Evolutionary conservation across 2,888 invertebrate genomes (phyloP).

Genomic region (Notodonta ziczac): DNA sequence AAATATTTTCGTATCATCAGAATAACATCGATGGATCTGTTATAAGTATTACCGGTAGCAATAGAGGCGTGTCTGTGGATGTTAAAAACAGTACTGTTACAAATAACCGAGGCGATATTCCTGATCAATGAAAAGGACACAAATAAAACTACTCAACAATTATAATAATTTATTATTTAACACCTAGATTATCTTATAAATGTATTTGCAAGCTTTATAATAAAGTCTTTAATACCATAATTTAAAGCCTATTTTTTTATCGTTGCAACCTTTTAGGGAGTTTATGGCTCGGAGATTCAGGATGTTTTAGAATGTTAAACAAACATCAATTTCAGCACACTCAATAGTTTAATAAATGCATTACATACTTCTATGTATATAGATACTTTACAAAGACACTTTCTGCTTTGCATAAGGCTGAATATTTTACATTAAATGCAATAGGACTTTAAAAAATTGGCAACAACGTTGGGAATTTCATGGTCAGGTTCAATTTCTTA

Average conservation of each 20-base stretch:
- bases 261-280: slow-evolving; percentile 30
- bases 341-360: slow-evolving; percentile 37
- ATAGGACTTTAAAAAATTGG: slow-evolving; percentile 11
- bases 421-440: slow-evolving; percentile 4
- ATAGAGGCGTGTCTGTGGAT: slow-evolving; percentile 6
- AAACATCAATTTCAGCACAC: slow-evolving; percentile 14
- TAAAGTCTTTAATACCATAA: slow-evolving; percentile 26
- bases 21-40: slow-evolving; percentile 14
- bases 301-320: slow-evolving; percentile 17
- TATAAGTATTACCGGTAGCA: slow-evolving; percentile 3
- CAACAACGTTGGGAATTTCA: slow-evolving; percentile 2
- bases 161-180: slow-evolving; percentile 26
- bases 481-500: background rate
- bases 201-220: slow-evolving; percentile 35
- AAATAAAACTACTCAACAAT: slow-evolving; percentile 18
- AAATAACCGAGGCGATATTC: slow-evolving; percentile 30
- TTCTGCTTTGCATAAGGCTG: slow-evolving; percentile 15
- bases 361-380: slow-evolving; percentile 11
- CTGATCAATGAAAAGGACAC: slow-evolving; percentile 14
- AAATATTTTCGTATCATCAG: slow-evolving; percentile 10
- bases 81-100: slow-evolving; percentile 1
- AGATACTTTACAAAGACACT: slow-evolving; percentile 8
- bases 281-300: slow-evolving; percentile 35
- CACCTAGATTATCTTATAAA: slow-evolving; percentile 31
- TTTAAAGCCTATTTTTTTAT: slow-evolving; percentile 41